A percentile compares a stretch with the other conserved stretches of the same genome.
phyloP scores from a whole-genome alignment of 2,888 invertebrate species.

The Tenthredo scrophulariae region DNA sequence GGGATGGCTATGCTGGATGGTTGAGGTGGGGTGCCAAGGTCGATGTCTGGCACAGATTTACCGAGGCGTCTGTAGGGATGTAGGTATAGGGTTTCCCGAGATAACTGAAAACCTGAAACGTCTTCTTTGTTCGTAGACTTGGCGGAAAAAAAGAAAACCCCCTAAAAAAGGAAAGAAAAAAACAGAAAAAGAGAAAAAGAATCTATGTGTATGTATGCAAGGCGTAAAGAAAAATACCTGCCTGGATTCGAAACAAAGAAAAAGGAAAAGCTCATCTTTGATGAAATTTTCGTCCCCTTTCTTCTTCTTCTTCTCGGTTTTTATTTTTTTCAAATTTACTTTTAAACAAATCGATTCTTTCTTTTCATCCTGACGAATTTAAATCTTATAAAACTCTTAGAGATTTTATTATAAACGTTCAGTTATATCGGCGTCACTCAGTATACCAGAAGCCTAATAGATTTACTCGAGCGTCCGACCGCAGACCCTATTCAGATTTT shows the following conservation, averaged over 20 bases:
- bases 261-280: background rate
- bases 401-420: slow-evolving; percentile 6
- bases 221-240: background rate
- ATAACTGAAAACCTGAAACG: slow-evolving; percentile 15
- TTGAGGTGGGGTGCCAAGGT: slow-evolving; percentile 23
- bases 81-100: background rate
- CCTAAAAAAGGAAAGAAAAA: background rate
- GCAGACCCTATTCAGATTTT: slow-evolving; percentile 24
- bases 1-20: background rate
- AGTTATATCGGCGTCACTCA: background rate
- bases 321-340: background rate
- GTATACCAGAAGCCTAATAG: slow-evolving; percentile 8
- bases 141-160: background rate
- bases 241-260: background rate
- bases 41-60: slow-evolving; percentile 43
- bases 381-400: background rate
- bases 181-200: background rate
- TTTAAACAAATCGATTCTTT: background rate
- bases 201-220: background rate
- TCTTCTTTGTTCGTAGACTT: background rate
- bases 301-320: background rate
- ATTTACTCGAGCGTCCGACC: slow-evolving; percentile 19
- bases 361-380: no score
- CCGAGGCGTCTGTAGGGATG: slow-evolving; percentile 24
- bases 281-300: background rate